Evolutionary conservation across 2,888 invertebrate genomes (phyloP).

Genomic region (Nomada lathburiana): DNA sequence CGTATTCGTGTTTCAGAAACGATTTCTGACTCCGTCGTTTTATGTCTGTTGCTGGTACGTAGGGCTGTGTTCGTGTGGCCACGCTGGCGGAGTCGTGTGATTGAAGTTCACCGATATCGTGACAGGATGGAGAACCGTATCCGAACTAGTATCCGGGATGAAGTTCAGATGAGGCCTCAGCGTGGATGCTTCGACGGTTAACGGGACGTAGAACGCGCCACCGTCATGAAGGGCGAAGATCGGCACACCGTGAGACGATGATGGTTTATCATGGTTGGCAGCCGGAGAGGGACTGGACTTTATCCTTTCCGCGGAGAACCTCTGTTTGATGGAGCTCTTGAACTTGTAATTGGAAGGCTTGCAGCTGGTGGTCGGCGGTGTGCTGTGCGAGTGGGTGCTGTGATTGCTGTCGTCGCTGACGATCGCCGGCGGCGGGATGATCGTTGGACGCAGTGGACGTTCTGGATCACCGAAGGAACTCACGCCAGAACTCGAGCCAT

Average conservation of each 20-base stretch:
- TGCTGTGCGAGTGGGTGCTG: constrained; percentile 83
- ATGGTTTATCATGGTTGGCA: constrained; percentile 69
- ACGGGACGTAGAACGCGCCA: constrained; percentile 94
- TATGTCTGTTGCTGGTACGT: constrained; percentile 76
- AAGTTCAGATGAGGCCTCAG: constrained; percentile 88
- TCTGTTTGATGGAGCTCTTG: constrained; percentile 96
- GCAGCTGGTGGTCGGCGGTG: constrained; percentile 70
- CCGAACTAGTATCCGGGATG: constrained; percentile 84
- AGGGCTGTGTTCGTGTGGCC: constrained; percentile 81
- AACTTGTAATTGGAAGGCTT: constrained; percentile 92
- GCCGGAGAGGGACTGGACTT: constrained; percentile 80
- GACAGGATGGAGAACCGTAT: constrained; percentile 92
- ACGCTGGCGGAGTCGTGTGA: constrained; percentile 75
- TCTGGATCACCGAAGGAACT: constrained; percentile 81
- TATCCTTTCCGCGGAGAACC: constrained; percentile 88
- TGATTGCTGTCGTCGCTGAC: constrained; percentile 83
- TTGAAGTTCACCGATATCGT: constrained; percentile 95
- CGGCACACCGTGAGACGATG: constrained; percentile 88
- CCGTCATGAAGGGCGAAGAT: constrained; percentile 96
- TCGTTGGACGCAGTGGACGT: constrained; percentile 74
- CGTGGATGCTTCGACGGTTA: constrained; percentile 91
- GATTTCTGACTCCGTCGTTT: constrained; percentile 5
- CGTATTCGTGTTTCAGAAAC: constrained; percentile 1
- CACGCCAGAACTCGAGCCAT: constrained; percentile 82
- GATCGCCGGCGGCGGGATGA: constrained; percentile 83